Conservation (phyloP, 2,888 invertebrate genomes). For the Ypsolopha sequella region DNA sequence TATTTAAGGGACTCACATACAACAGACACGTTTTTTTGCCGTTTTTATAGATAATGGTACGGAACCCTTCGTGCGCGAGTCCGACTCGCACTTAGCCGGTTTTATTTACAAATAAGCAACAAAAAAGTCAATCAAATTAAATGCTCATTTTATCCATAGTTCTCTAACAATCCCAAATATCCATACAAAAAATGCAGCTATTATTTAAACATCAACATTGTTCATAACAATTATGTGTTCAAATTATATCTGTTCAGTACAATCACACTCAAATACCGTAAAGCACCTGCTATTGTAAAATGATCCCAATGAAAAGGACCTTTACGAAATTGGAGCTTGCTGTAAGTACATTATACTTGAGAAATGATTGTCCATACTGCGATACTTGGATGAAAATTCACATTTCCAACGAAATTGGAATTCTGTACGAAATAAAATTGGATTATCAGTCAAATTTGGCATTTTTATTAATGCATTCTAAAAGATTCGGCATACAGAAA, state of each 20-base stretch:
- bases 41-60: too few relatives aligned
- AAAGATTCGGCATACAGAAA: too few relatives aligned
- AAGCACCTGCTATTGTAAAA: conserved; percentile 1
- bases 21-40: too few relatives aligned
- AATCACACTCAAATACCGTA: not conserved
- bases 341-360: not conserved
- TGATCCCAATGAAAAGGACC: conserved; percentile 14
- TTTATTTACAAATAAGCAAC: too few relatives aligned
- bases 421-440: too few relatives aligned
- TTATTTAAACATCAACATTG: not conserved
- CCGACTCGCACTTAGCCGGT: too few relatives aligned
- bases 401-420: too few relatives aligned
- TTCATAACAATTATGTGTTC: conserved; percentile 1
- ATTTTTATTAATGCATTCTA: too few relatives aligned
- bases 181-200: not conserved
- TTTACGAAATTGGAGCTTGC: conserved; percentile 6
- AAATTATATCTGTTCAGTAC: not conserved
- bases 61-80: too few relatives aligned
- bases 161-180: not conserved
- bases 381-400: not conserved
- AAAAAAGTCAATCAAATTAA: too few relatives aligned
- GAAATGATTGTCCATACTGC: conserved; percentile 5
- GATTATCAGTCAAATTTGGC: too few relatives aligned
- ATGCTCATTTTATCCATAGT: not conserved
- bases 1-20: too few relatives aligned